Evolutionary conservation across 2,113 vertebrate species (phyloP).

Genomic region (Scolopax mira): DNA sequence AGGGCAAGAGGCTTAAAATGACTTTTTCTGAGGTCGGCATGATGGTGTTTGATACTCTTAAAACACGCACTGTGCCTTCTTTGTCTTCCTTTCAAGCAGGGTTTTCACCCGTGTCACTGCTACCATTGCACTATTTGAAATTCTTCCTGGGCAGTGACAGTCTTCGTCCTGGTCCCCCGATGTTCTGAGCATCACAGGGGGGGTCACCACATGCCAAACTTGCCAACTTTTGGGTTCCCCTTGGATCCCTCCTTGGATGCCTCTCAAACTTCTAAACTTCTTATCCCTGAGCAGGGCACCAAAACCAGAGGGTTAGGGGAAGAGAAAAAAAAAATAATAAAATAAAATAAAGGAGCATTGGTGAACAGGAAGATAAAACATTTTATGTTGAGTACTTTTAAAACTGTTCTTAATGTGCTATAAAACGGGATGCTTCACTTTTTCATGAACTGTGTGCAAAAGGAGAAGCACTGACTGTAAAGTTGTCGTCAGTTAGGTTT

Average conservation of each 20-base stretch:
- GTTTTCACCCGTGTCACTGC: neutral
- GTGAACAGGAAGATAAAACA: neutral
- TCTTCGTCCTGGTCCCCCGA: neutral
- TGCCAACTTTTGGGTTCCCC: neutral
- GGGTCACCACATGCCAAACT: neutral
- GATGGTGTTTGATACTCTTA: accelerated
- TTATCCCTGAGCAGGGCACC: neutral
- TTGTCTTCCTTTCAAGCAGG: neutral
- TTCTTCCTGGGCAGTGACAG: accelerated
- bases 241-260: neutral
- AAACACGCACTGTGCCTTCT: accelerated
- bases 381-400: neutral
- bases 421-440: conserved; percentile 38
- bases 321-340: too few relatives aligned
- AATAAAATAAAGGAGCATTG: neutral
- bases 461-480: neutral
- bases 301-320: neutral
- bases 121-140: accelerated
- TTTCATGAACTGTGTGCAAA: conserved; percentile 71
- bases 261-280: neutral
- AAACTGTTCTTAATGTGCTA: conserved; percentile 11
- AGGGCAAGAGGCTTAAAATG: neutral
- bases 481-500: conserved; percentile 39
- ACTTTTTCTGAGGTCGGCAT: neutral
- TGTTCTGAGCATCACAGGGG: accelerated